Evolutionary conservation across 2,797 vertebrate genomes (phyloP).

Genomic region (Spondyliosoma cantharus): DNA sequence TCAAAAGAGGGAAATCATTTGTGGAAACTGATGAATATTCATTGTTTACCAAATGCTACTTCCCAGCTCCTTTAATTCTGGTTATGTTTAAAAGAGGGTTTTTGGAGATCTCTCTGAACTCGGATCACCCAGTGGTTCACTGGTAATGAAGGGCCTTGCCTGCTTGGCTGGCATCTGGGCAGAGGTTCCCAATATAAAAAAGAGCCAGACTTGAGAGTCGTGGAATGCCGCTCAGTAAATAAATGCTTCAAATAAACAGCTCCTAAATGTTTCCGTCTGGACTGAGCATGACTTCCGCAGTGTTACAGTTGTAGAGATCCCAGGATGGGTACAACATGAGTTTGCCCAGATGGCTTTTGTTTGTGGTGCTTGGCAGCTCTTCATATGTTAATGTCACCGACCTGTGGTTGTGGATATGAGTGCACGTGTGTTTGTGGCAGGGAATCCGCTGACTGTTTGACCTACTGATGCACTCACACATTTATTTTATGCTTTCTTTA

Average conservation of each 20-base stretch:
- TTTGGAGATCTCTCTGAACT: conserved; percentile 33
- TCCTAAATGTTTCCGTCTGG: conserved; percentile 50
- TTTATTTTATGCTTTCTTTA: conserved; percentile 42
- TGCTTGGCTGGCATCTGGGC: conserved; percentile 35
- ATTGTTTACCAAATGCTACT: background rate
- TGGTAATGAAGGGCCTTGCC: conserved; percentile 46
- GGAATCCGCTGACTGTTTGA: conserved; percentile 22
- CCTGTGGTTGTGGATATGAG: conserved; percentile 18
- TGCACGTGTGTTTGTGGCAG: conserved; percentile 17
- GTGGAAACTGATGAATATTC: conserved; percentile 10
- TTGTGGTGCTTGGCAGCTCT: conserved; percentile 50
- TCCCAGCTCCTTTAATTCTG: conserved; percentile 9
- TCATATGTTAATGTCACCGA: conserved; percentile 21
- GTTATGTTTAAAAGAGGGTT: conserved; percentile 9
- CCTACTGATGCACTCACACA: conserved; percentile 5
- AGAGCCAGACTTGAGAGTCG: conserved; percentile 24
- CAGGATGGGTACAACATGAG: conserved; percentile 20
- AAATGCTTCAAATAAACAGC: conserved; percentile 43
- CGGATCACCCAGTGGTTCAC: conserved; percentile 34
- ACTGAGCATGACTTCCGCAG: conserved; percentile 11
- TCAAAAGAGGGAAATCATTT: background rate
- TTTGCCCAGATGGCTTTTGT: conserved; percentile 57
- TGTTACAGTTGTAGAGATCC: conserved; percentile 22
- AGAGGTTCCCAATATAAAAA: conserved; percentile 35
- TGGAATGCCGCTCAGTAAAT: conserved; percentile 42